phyloP scores from a whole-genome alignment of 23 tunicate species.

The Diplosoma virens region DNA sequence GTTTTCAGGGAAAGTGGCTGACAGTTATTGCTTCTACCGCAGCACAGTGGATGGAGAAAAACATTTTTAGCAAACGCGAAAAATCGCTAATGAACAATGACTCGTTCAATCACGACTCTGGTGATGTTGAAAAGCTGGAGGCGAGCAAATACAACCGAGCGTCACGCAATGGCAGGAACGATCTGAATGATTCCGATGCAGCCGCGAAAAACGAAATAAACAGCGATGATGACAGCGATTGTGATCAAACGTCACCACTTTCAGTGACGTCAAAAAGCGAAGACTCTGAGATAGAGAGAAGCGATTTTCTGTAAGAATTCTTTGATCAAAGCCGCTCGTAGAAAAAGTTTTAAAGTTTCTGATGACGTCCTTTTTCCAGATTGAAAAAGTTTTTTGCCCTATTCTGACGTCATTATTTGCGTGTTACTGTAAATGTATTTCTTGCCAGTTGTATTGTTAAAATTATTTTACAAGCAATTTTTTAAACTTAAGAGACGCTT shows the following conservation, averaged over 20 bases:
- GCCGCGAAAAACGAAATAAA: neutral
- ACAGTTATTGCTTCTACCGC: conserved; percentile 57
- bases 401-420: too few species aligned
- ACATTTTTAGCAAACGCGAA: neutral
- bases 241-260: neutral
- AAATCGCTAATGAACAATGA: neutral
- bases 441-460: too few species aligned
- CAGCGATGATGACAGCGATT: neutral
- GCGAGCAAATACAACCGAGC: neutral
- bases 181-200: neutral
- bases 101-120: neutral
- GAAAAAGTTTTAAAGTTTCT: too few species aligned
- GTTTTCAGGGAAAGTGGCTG: conserved; percentile 58
- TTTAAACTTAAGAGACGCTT: too few species aligned
- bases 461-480: too few species aligned
- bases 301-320: conserved; percentile 1
- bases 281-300: conserved; percentile 1
- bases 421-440: too few species aligned
- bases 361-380: too few species aligned
- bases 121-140: neutral
- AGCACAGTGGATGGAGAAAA: conserved; percentile 71
- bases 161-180: neutral
- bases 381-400: too few species aligned
- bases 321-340: too few species aligned
- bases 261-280: neutral